These are phyloP conservation scores for Troides aeacus DNA, from an alignment of 2,888 invertebrate species.

Conservation along the genomic window DNA sequence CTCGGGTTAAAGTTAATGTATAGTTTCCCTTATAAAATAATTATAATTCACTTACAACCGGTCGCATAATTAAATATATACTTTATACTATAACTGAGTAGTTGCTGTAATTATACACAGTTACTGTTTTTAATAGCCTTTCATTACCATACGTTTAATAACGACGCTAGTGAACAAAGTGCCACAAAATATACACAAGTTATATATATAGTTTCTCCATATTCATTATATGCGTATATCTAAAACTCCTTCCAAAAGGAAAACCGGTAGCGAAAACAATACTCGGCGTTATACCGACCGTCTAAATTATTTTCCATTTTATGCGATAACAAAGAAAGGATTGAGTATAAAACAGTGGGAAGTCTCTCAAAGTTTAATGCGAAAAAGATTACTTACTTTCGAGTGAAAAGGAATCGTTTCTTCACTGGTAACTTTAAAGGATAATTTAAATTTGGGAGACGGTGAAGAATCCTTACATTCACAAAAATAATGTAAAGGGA, in stretches of 20 bases:
- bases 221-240: conserved; percentile 5
- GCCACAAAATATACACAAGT: background rate
- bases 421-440: conserved; percentile 16
- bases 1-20: background rate
- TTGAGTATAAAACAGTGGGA: conserved; percentile 30
- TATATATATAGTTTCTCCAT: conserved; percentile 4
- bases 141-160: background rate
- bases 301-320: conserved; percentile 38
- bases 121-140: conserved; percentile 8
- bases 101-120: conserved; percentile 9
- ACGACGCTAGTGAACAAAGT: background rate
- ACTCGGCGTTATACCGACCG: conserved; percentile 32
- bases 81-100: conserved; percentile 8
- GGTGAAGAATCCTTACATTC: conserved; percentile 10
- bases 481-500: conserved; percentile 15
- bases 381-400: conserved; percentile 32
- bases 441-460: conserved; percentile 17
- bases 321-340: conserved; percentile 32
- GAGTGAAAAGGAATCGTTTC: conserved; percentile 26
- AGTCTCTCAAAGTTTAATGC: conserved; percentile 32
- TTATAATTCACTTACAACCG: background rate
- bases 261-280: conserved; percentile 39
- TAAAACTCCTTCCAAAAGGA: conserved; percentile 32
- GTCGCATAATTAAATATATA: conserved; percentile 16
- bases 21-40: conserved; percentile 11